Conservation (phyloP, 92 coral and sea anemone species). For the Siderastrea radians region DNA sequence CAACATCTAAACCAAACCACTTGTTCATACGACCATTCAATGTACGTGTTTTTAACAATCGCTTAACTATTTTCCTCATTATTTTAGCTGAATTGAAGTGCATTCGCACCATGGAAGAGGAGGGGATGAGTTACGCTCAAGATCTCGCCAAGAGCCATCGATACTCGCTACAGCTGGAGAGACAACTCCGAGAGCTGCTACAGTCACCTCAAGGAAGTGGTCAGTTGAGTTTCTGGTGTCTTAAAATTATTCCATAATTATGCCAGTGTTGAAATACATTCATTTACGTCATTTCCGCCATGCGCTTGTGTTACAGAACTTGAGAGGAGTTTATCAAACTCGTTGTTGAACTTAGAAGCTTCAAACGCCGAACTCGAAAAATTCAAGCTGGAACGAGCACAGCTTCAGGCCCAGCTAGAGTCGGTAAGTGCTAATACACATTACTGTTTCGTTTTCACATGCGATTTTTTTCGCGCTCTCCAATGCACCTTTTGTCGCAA, state of each 20-base stretch:
- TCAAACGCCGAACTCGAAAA: constrained; percentile 97
- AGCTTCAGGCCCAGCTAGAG: constrained; percentile 86
- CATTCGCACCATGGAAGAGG: constrained; percentile 81
- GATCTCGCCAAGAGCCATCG: constrained; percentile 92
- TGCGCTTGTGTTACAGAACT: constrained; percentile 67
- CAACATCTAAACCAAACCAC: neutral
- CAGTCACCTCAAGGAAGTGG: constrained; percentile 99
- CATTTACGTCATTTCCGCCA: neutral
- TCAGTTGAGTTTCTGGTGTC: constrained; percentile 11
- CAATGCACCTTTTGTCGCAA: too few relatives aligned
- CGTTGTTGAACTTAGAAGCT: constrained; percentile 93
- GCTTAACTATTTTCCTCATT: neutral
- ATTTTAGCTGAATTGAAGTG: constrained; percentile 88
- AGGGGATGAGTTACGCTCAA: constrained; percentile 78
- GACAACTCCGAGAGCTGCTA: constrained; percentile 89
- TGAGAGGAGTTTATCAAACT: constrained; percentile 95
- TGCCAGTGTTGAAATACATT: neutral
- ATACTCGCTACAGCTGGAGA: constrained; percentile 92
- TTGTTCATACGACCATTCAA: neutral
- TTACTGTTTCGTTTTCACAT: too few relatives aligned
- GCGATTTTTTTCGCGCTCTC: too few relatives aligned
- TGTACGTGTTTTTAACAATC: neutral
- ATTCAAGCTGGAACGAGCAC: constrained; percentile 90
- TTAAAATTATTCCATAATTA: too few relatives aligned
- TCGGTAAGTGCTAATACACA: constrained; percentile 61